Conservation (phyloP, 1,140 invertebrate species). For the Delia radicum region DNA sequence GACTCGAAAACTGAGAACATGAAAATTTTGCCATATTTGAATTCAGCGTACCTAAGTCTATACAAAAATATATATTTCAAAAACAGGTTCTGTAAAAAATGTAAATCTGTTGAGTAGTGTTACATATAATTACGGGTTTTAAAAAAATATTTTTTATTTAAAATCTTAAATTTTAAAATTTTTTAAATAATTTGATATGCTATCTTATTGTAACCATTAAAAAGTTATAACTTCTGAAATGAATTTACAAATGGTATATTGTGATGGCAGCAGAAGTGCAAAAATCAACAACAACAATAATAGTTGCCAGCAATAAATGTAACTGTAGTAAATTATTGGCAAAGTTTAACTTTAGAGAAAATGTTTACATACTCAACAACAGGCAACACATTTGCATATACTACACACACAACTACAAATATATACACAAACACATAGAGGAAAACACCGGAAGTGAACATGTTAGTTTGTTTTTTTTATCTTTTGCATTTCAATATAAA, state of each 20-base stretch:
- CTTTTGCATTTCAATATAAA: neutral
- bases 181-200: too few relatives aligned
- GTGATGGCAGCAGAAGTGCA: neutral
- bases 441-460: slow-evolving; percentile 18
- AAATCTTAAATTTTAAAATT: too few relatives aligned
- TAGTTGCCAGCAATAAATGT: slow-evolving; percentile 21
- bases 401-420: neutral
- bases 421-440: neutral
- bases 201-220: too few relatives aligned
- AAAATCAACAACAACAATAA: neutral
- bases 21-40: too few relatives aligned
- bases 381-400: neutral
- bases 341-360: slow-evolving; percentile 15
- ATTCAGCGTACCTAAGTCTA: too few relatives aligned
- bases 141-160: too few relatives aligned
- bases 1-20: too few relatives aligned
- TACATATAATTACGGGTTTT: neutral
- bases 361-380: neutral
- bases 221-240: too few relatives aligned
- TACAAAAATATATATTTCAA: too few relatives aligned
- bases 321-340: slow-evolving; percentile 21
- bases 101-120: too few relatives aligned
- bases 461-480: neutral
- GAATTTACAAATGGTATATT: too few relatives aligned
- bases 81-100: too few relatives aligned